Evolutionary conservation across 2,888 invertebrate species (phyloP), one percentile per base, ranked within the genome.

Genomic region (Microdon myrmicae): DNA sequence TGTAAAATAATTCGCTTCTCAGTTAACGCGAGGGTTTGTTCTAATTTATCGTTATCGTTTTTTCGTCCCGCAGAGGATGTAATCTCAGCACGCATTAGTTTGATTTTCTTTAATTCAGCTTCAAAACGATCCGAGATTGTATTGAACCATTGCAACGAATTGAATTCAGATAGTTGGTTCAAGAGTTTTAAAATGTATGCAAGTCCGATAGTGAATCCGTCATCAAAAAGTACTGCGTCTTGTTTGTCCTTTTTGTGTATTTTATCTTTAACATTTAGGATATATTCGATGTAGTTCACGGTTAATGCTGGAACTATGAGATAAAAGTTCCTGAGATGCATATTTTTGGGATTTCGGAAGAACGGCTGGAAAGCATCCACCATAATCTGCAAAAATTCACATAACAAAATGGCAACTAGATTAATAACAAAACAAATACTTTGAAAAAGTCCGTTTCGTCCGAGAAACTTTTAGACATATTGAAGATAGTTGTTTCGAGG

Each of bases 121-220:
- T 77, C 79, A 69, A 91, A 88, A 73, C 92, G 90, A 38, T 86
- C 85, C 74, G 86, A 85, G 6, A 95, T 89, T 2, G 94, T 90
- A 70, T 92, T 87, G 75, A 96, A 96, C 98, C 98, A 99, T 77
- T 96, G 94, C 4, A 99, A 82, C 0, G 93, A 88, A 81, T 97
- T 94, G 75, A 97, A 90, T 72, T 92, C 90, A 12, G 83, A 80
- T 70, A 89, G 87, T 80, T 96, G 96, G 76, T 94, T 89, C 31
- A 98, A 81, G 56, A 98, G 82, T 75, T 92, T 93, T 56, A 97
- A 83, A 69, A 98, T 90, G 74, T 96, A 99, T 0, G 97, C 95
- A 10, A 85, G 81, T 75, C 97, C 99, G 86, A 99, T 92, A 3
- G 96, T 92, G 82, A 99, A 98, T 8, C 99, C 99, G 80, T 99